A percentile compares a stretch with the other conserved stretches of the same genome.
Evolutionary conservation across 2,888 invertebrate species (phyloP).

Genomic region (Arge pagana): DNA sequence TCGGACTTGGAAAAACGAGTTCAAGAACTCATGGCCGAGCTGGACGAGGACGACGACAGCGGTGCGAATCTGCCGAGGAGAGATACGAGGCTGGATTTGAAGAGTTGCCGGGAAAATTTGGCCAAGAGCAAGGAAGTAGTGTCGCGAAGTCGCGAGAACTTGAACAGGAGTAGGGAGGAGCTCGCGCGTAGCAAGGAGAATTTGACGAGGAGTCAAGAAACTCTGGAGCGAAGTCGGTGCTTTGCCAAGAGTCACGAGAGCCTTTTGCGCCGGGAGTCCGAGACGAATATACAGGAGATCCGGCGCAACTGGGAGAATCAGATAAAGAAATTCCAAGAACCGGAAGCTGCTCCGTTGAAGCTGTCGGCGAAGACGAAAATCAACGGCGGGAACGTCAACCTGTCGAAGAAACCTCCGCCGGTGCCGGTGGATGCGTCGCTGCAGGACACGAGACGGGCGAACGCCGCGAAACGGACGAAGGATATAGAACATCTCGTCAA

Average conservation of each 20-base stretch:
- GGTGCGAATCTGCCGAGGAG: conserved; percentile 44
- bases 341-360: conserved; percentile 26
- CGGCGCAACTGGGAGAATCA: conserved; percentile 52
- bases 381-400: conserved; percentile 29
- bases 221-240: conserved; percentile 32
- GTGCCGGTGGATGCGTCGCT: conserved; percentile 12
- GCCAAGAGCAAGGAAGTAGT: conserved; percentile 21
- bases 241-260: conserved; percentile 44
- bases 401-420: conserved; percentile 23
- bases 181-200: conserved; percentile 29
- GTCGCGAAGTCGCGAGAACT: conserved; percentile 20
- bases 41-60: conserved; percentile 49
- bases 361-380: conserved; percentile 23
- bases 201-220: conserved; percentile 20
- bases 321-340: conserved; percentile 31
- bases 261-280: conserved; percentile 33
- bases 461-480: conserved; percentile 41
- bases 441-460: conserved; percentile 25
- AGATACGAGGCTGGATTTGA: conserved; percentile 28
- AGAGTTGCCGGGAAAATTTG: conserved; percentile 27
- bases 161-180: conserved; percentile 31
- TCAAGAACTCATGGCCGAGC: conserved; percentile 47
- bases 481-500: conserved; percentile 54
- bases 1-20: conserved; percentile 48
- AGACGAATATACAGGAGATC: conserved; percentile 48